These are phyloP conservation scores for Andrena camellia DNA, from an alignment of 2,888 invertebrate genomes.

Conservation along the genomic window DNA sequence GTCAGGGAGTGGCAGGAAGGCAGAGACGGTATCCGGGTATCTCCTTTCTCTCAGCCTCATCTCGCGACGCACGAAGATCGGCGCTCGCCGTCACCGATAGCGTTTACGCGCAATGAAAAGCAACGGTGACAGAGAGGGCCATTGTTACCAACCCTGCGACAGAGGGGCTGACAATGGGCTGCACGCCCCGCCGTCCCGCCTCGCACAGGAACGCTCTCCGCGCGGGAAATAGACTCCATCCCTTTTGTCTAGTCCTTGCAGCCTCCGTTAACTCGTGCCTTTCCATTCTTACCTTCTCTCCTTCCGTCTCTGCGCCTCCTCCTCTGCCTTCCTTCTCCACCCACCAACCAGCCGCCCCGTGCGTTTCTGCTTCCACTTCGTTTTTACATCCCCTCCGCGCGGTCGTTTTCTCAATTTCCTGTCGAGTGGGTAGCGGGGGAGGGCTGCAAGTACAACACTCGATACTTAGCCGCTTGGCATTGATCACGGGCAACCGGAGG, in stretches of 20 bases:
- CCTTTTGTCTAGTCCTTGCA: conserved; percentile 64
- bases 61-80: conserved; percentile 62
- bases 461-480: not conserved
- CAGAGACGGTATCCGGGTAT: conserved; percentile 31
- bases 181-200: conserved; percentile 32
- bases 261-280: conserved; percentile 17
- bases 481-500: not conserved
- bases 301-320: not conserved
- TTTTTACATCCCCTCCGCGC: too few relatives aligned
- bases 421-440: too few relatives aligned
- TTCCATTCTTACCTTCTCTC: conserved; percentile 34
- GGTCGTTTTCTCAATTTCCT: too few relatives aligned
- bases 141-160: conserved; percentile 54
- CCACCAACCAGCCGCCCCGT: not conserved
- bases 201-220: conserved; percentile 41
- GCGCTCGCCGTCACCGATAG: conserved; percentile 65
- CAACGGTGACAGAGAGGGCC: conserved; percentile 44
- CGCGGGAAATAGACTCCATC: conserved; percentile 66
- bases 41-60: conserved; percentile 29
- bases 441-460: not conserved
- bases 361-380: not conserved
- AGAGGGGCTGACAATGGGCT: conserved; percentile 43
- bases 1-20: conserved; percentile 2
- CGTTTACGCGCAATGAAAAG: conserved; percentile 68
- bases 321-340: not conserved